A percentile compares a stretch with the other conserved stretches of the same genome.
Evolutionary conservation across 53 echinoderm and acorn worm species (phyloP).

Genomic region (Mesocentrotus franciscanus): DNA sequence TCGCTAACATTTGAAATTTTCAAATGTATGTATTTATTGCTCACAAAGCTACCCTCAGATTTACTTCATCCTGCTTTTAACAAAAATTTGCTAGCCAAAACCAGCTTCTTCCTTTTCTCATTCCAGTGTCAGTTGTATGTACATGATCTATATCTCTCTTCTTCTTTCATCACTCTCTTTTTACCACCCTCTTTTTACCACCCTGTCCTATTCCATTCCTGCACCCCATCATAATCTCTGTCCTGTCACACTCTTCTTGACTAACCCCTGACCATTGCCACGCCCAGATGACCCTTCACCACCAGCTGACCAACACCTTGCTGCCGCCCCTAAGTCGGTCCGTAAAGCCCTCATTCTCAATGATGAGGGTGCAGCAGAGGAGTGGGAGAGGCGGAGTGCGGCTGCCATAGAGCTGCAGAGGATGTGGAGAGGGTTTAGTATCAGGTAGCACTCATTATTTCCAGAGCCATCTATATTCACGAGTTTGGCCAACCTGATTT

Average conservation of each 20-base stretch:
- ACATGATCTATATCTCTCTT: background rate
- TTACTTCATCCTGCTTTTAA: background rate
- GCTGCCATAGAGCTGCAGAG: constrained; percentile 95
- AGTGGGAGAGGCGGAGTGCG: constrained; percentile 75
- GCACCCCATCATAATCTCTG: constrained; percentile 9
- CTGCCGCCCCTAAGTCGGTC: constrained; percentile 75
- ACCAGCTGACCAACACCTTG: constrained; percentile 71
- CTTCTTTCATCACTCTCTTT: background rate
- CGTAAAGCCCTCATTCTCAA: constrained; percentile 77
- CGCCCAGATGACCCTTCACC: constrained; percentile 54
- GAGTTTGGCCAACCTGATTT: too few relatives aligned
- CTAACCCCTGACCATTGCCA: background rate
- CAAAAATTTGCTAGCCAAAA: background rate
- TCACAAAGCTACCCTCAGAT: background rate
- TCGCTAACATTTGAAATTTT: background rate
- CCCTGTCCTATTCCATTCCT: background rate
- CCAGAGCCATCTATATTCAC: too few relatives aligned
- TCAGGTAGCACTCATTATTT: constrained; percentile 73
- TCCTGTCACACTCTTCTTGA: background rate
- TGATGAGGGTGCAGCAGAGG: constrained; percentile 68
- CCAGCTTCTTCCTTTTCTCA: background rate
- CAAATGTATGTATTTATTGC: background rate
- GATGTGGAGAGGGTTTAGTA: constrained; percentile 88
- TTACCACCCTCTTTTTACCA: background rate
- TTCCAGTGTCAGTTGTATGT: background rate